Conservation (phyloP, 2,113 vertebrate species). For the Xiphorhynchus elegans region DNA sequence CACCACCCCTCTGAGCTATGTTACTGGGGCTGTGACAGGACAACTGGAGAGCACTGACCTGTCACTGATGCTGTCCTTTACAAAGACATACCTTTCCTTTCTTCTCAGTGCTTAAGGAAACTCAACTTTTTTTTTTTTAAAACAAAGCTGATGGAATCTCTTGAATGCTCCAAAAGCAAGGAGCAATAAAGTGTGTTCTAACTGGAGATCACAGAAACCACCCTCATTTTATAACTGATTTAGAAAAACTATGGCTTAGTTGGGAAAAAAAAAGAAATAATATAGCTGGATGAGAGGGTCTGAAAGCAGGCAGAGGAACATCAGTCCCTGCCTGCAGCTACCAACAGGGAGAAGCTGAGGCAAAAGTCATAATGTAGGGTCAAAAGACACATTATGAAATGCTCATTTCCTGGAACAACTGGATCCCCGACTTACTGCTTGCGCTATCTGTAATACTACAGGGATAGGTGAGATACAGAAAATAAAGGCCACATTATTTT, state of each 20-base stretch:
- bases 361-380: neutral
- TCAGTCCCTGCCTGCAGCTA: neutral
- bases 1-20: neutral
- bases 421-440: neutral
- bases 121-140: too few species aligned
- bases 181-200: rapidly evolving
- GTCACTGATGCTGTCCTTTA: neutral
- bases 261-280: neutral
- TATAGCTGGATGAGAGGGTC: neutral
- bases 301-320: neutral
- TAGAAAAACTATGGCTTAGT: neutral
- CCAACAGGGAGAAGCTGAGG: neutral
- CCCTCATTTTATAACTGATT: neutral
- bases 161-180: neutral
- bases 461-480: neutral
- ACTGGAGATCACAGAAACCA: neutral
- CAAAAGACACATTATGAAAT: rapidly evolving
- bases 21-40: neutral
- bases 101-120: neutral
- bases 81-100: neutral
- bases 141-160: neutral
- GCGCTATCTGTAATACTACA: neutral
- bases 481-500: neutral
- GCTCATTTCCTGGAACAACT: neutral
- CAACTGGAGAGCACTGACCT: neutral